Evolutionary conservation across 2,797 vertebrate genomes (phyloP), one percentile per base, ranked within the genome.

Genomic region (Menidia menidia): DNA sequence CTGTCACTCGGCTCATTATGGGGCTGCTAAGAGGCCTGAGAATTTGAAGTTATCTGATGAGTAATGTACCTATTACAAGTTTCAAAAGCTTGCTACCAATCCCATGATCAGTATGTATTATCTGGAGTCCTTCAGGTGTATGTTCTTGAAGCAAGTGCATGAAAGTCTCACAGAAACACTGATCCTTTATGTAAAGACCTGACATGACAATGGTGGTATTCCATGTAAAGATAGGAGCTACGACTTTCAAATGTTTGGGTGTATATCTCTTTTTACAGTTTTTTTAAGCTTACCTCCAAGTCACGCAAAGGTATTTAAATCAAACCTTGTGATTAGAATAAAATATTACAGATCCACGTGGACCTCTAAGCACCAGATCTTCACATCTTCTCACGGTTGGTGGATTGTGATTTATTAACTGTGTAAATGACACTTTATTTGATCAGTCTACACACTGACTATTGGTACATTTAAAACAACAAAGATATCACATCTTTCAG

Each of bases 21-120:
- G 81, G 69, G 67, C 81, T 72, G 82, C 82, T 84, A 81, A 88
- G 82, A 88, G 83, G 73, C 80, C 83, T 89, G 89, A 91, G 88
- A 91, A 87, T 69, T 32, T 2, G 14, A 73, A 74, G 55, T 74
- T 61, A 65, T 82, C 63, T 75, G 87, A 89, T 91, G 87, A 92
- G 78, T 88, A 88, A 88, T 88, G 60, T 71, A 80, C 60, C 70
- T 78, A 85, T 90, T 87, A 87, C 77, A 73, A 53, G 66, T 76
- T 78, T 87, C 52, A 68, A 82, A 86, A 82, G 55, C 73, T 75
- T 65, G 82, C 64, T 62, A 80, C 80, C 80, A 75, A 80, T 80
- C 83, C 88, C 84, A 77, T 86, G 80, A 81, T 85, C 84, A 80
- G 67, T 76, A 75, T 85, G 77, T 80, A 67, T 80, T 63, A 78